Percentiles rank a stretch among this genome's conserved stretches.
These are phyloP conservation scores for Cranoglanis bouderius DNA, from an alignment of 2,113 vertebrate species.

Conservation along the genomic window DNA sequence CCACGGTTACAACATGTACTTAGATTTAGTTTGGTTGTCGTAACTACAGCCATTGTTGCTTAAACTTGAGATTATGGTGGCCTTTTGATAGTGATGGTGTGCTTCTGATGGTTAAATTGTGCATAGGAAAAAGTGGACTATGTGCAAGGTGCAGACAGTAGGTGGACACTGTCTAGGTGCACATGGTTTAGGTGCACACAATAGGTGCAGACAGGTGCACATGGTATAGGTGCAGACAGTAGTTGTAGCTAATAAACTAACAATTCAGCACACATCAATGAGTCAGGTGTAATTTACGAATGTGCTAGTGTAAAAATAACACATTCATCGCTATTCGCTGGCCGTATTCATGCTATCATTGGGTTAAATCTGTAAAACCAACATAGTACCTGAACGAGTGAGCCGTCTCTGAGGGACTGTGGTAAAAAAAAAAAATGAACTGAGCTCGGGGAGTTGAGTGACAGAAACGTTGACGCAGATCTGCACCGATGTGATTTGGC, in stretches of 20 bases:
- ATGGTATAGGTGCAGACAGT: too few relatives aligned
- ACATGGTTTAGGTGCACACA: not conserved
- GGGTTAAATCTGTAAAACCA: not conserved
- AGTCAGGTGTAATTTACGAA: not conserved
- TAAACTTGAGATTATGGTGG: not conserved
- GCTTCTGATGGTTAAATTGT: not conserved
- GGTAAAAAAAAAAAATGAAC: not conserved
- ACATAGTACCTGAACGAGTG: not conserved
- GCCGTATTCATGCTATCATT: not conserved
- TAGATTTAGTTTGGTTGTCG: not conserved
- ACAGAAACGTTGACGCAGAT: constrained; percentile 29
- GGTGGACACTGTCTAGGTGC: not conserved
- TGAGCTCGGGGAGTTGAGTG: not conserved
- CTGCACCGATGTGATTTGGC: constrained; percentile 17
- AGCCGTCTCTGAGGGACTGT: not conserved
- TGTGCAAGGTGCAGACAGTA: not conserved
- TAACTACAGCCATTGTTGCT: not conserved
- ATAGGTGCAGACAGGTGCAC: not conserved
- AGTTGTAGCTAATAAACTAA: not conserved
- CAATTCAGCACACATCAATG: not conserved
- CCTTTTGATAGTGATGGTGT: too few relatives aligned
- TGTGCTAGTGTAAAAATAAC: not conserved
- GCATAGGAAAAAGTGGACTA: not conserved
- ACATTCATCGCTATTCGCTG: not conserved
- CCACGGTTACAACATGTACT: not conserved